phyloP scores from a whole-genome alignment of 2,888 invertebrate genomes.

The Lepidocyrtoides sp. region DNA sequence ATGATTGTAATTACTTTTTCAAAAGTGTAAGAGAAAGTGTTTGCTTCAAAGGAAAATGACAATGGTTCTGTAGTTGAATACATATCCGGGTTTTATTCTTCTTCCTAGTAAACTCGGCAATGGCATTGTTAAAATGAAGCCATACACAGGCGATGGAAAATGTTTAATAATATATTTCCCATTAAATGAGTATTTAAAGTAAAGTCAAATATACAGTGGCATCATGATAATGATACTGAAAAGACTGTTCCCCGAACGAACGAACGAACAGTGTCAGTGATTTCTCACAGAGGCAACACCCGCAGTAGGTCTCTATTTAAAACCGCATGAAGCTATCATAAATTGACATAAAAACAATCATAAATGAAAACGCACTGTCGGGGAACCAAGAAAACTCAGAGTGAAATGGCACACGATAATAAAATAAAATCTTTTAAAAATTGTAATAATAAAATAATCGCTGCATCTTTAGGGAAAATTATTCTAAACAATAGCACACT shows the following conservation, averaged over 20 bases:
- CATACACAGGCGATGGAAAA: not conserved
- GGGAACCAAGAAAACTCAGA: not conserved
- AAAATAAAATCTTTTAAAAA: slow-evolving; percentile 49
- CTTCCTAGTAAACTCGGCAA: not conserved
- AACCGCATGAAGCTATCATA: slow-evolving; percentile 51
- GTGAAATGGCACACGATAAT: not conserved
- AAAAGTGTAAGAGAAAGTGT: not conserved
- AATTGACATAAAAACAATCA: slow-evolving; percentile 52
- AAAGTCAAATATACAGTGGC: not conserved
- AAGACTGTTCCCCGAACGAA: not conserved
- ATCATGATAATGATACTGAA: not conserved
- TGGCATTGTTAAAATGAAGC: not conserved
- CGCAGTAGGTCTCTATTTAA: slow-evolving; percentile 45
- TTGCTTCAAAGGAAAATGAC: not conserved
- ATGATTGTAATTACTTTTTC: not conserved
- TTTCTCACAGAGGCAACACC: not conserved
- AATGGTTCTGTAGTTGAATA: not conserved
- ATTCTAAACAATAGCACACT: not conserved
- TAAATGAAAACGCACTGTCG: slow-evolving; percentile 19
- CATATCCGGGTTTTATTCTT: not conserved
- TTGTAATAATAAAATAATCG: not conserved
- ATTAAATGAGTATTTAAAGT: not conserved
- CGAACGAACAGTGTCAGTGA: too few relatives aligned
- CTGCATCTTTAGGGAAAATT: slow-evolving; percentile 7
- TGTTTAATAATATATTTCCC: not conserved